Evolutionary conservation across 2,888 invertebrate genomes (phyloP).

Genomic region (Dolichomitus sp.): DNA sequence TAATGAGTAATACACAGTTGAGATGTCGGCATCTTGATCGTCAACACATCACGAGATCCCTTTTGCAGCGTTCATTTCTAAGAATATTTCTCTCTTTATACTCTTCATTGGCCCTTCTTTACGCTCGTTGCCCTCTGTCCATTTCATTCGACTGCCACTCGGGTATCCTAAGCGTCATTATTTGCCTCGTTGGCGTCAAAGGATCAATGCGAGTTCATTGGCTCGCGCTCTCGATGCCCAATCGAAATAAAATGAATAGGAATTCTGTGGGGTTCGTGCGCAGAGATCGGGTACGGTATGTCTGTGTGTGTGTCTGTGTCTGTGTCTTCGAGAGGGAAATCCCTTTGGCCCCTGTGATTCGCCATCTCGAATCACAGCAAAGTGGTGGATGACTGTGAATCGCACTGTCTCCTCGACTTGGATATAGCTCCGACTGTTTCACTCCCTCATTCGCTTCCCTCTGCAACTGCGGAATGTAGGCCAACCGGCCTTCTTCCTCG

Average conservation of each 20-base stretch:
- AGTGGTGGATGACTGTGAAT: constrained; percentile 47
- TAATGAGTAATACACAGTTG: no score
- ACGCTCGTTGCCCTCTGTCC: constrained; percentile 31
- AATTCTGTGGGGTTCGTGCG: constrained; percentile 10
- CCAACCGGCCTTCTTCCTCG: constrained; percentile 43
- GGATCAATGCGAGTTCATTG: constrained; percentile 48
- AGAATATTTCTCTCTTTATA: background rate
- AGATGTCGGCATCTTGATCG: background rate
- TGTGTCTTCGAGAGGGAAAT: constrained; percentile 48
- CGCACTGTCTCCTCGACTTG: constrained; percentile 28
- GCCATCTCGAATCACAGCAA: constrained; percentile 50
- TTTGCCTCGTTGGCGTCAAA: constrained; percentile 53
- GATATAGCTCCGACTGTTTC: constrained; percentile 24
- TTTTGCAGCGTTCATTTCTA: background rate
- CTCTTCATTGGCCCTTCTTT: constrained; percentile 32
- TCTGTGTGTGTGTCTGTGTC: background rate
- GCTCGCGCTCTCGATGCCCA: constrained; percentile 22
- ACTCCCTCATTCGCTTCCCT: constrained; percentile 18
- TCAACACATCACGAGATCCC: background rate
- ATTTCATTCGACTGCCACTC: constrained; percentile 11
- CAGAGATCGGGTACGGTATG: background rate
- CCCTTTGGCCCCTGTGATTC: constrained; percentile 42
- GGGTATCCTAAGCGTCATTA: constrained; percentile 47
- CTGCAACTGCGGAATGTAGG: constrained; percentile 58
- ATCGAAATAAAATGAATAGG: constrained; percentile 59